phyloP scores from a whole-genome alignment of 2,797 vertebrate genomes.

The Eospalax fontanierii region DNA sequence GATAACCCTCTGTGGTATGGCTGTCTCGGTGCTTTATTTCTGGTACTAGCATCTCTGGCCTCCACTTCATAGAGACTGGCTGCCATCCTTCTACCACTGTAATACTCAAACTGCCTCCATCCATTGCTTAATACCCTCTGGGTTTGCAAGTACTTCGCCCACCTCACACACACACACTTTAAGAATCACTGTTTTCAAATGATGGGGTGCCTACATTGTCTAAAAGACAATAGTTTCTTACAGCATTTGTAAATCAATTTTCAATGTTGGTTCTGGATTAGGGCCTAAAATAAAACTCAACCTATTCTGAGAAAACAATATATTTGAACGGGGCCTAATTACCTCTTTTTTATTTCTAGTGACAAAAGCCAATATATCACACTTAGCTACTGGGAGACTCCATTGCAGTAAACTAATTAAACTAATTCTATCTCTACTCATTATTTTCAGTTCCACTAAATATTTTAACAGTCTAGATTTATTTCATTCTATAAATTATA shows the following conservation, averaged over 20 bases:
- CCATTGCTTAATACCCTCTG: background rate
- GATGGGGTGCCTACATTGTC: background rate
- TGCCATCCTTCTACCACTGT: background rate
- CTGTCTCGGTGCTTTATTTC: background rate
- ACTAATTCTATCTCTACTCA: slow-evolving; percentile 92
- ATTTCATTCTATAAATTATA: slow-evolving; percentile 92
- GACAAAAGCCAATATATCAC: slow-evolving; percentile 93
- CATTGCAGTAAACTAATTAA: slow-evolving; percentile 93
- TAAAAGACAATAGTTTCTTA: slow-evolving; percentile 3
- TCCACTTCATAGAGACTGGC: fast-evolving
- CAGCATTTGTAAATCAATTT: slow-evolving; percentile 64
- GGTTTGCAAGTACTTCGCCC: fast-evolving
- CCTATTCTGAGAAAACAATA: slow-evolving; percentile 89
- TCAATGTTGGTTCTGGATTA: slow-evolving; percentile 79
- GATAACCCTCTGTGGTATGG: background rate
- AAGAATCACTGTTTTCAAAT: background rate
- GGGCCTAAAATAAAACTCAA: slow-evolving; percentile 87
- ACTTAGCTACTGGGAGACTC: slow-evolving; percentile 90
- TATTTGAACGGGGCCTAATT: slow-evolving; percentile 91
- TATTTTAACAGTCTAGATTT: slow-evolving; percentile 92
- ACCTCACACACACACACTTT: background rate
- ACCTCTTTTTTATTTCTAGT: slow-evolving; percentile 91
- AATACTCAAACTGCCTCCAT: background rate
- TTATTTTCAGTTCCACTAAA: slow-evolving; percentile 91
- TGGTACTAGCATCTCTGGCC: background rate